Evolutionary conservation across 2,113 vertebrate genomes (phyloP).

Genomic region (Gymnarchus niloticus): DNA sequence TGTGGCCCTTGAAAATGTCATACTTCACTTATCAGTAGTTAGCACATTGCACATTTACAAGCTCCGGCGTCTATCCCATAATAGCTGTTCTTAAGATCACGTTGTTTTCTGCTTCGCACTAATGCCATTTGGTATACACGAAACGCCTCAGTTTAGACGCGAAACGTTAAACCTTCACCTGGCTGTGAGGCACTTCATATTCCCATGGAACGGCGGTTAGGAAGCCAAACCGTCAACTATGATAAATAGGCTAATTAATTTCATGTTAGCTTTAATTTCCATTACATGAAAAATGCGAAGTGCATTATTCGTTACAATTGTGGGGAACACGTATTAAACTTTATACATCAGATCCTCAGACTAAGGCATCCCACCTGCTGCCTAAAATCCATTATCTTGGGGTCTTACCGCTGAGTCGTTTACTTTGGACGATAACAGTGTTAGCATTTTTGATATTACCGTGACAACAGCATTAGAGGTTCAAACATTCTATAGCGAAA

Average conservation of each 20-base stretch:
- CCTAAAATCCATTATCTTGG: not conserved
- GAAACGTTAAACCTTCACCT: not conserved
- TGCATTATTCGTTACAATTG: not conserved
- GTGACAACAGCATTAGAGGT: not conserved
- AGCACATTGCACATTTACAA: too few species aligned
- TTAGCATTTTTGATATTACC: slow-evolving; percentile 9
- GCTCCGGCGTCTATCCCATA: too few species aligned
- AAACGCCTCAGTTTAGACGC: not conserved
- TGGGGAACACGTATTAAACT: not conserved
- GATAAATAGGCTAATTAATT: slow-evolving; percentile 14
- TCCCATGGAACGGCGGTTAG: not conserved
- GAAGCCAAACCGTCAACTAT: not conserved
- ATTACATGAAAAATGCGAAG: not conserved
- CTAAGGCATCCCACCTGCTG: not conserved
- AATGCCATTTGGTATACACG: not conserved
- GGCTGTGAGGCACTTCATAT: not conserved
- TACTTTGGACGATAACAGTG: not conserved
- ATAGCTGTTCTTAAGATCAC: too few species aligned
- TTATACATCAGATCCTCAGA: not conserved
- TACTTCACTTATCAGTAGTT: too few species aligned
- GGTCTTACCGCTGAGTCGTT: not conserved
- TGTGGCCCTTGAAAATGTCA: too few species aligned
- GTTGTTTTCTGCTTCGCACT: too few species aligned
- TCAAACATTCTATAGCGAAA: too few species aligned
- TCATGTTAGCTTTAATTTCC: slow-evolving; percentile 2